Percentiles rank a stretch among this genome's conserved stretches.
Evolutionary conservation across 2,113 vertebrate species (phyloP).

Genomic region (Struthio camelus): DNA sequence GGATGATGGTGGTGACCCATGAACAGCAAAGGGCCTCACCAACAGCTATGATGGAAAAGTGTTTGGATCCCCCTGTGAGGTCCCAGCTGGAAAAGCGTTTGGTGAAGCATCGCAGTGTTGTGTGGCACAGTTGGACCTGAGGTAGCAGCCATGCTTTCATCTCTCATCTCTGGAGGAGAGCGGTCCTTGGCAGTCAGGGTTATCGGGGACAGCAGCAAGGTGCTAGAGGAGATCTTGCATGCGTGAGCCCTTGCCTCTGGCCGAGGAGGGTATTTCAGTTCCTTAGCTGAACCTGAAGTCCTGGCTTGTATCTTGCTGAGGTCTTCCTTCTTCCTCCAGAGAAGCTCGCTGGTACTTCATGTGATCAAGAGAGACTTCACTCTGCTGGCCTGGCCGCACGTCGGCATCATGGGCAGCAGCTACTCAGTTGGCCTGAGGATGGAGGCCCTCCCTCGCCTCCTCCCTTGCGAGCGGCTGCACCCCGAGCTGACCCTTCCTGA

Average conservation of each 20-base stretch:
- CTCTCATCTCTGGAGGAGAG: neutral
- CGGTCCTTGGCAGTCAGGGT: neutral
- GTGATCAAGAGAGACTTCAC: neutral
- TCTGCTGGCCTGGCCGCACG: neutral
- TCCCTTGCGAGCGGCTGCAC: neutral
- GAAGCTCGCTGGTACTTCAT: neutral
- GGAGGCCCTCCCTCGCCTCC: too few relatives aligned
- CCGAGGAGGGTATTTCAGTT: neutral
- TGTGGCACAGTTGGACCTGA: neutral
- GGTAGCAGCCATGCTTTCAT: neutral
- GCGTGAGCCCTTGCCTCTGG: too few relatives aligned
- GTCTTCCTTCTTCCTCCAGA: neutral
- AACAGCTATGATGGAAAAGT: rapidly evolving
- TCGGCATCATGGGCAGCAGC: neutral
- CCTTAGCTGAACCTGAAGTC: neutral
- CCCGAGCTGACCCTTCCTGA: neutral
- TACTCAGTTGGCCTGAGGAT: neutral
- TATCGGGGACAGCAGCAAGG: too few relatives aligned
- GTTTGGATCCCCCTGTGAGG: neutral
- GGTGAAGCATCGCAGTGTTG: neutral
- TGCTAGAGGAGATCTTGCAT: neutral
- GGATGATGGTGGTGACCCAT: neutral
- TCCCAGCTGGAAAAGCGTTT: neutral
- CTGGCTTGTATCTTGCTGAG: neutral
- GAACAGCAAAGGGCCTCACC: neutral